Evolutionary conservation across 2,113 vertebrate genomes (phyloP).

Genomic region (Rhombomys opimus): DNA sequence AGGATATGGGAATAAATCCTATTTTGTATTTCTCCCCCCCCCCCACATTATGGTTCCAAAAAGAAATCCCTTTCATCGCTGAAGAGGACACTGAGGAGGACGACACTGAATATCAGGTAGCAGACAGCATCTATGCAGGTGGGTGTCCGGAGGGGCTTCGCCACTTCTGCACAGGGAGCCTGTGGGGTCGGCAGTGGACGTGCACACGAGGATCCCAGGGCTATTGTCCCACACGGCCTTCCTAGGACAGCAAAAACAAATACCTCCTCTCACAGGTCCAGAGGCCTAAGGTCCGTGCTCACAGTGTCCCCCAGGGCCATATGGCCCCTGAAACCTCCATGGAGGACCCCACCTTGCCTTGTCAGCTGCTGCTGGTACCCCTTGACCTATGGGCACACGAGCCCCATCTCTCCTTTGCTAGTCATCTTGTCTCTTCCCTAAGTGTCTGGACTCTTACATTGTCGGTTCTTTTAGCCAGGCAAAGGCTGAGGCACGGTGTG

Average conservation of each 20-base stretch:
- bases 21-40: background rate
- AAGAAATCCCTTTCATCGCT: background rate
- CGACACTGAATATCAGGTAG: background rate
- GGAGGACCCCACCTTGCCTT: background rate
- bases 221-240: fast-evolving
- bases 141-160: background rate
- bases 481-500: background rate
- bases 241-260: no score
- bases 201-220: background rate
- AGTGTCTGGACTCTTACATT: no score
- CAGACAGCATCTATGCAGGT: background rate
- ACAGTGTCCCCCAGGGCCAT: background rate
- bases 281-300: background rate
- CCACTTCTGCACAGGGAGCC: no score
- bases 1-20: fast-evolving
- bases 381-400: background rate
- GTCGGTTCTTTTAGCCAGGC: background rate
- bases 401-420: fast-evolving
- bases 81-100: conserved; percentile 34
- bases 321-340: no score
- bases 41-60: background rate
- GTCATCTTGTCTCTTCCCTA: background rate
- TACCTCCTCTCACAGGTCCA: background rate
- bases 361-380: background rate
- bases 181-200: background rate